Evolutionary conservation across 2,113 vertebrate genomes (phyloP).

Genomic region (Hippoglossus stenolepis): DNA sequence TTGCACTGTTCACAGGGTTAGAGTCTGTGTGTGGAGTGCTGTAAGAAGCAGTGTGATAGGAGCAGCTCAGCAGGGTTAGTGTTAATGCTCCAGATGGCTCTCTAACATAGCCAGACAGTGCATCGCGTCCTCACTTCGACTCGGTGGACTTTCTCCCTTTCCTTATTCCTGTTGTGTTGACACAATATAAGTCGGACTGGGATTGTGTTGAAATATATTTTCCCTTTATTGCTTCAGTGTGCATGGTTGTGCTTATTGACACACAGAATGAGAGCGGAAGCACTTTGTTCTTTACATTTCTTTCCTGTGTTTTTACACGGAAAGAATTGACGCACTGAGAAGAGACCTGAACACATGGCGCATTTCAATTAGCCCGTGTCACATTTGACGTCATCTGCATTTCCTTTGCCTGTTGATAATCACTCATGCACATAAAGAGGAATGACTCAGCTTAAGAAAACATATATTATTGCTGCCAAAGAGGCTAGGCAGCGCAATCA

Average conservation of each 20-base stretch:
- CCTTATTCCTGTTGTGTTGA: background rate
- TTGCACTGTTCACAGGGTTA: slow-evolving; percentile 50
- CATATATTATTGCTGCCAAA: slow-evolving; percentile 38
- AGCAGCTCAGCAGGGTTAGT: slow-evolving; percentile 68
- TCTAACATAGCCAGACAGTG: slow-evolving; percentile 67
- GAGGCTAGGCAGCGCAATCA: slow-evolving; percentile 55
- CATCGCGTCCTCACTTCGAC: slow-evolving; percentile 36
- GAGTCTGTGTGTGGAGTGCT: slow-evolving; percentile 58
- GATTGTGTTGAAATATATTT: slow-evolving; percentile 7
- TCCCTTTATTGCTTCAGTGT: slow-evolving; percentile 10
- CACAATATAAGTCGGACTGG: slow-evolving; percentile 4
- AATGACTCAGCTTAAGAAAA: slow-evolving; percentile 57
- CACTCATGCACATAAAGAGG: slow-evolving; percentile 49
- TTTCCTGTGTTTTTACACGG: slow-evolving; percentile 3
- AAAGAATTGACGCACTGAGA: slow-evolving; percentile 27
- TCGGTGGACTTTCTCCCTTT: slow-evolving; percentile 32
- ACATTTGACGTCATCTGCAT: slow-evolving; percentile 49
- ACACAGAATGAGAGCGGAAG: slow-evolving; percentile 25
- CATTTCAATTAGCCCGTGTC: slow-evolving; percentile 38
- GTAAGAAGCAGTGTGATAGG: slow-evolving; percentile 68
- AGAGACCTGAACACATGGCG: slow-evolving; percentile 29
- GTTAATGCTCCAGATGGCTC: slow-evolving; percentile 79
- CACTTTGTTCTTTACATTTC: background rate
- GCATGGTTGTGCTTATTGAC: slow-evolving; percentile 36
- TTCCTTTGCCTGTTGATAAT: slow-evolving; percentile 48